phyloP scores from a whole-genome alignment of 2,113 vertebrate species.

The Tachysurus vachellii region DNA sequence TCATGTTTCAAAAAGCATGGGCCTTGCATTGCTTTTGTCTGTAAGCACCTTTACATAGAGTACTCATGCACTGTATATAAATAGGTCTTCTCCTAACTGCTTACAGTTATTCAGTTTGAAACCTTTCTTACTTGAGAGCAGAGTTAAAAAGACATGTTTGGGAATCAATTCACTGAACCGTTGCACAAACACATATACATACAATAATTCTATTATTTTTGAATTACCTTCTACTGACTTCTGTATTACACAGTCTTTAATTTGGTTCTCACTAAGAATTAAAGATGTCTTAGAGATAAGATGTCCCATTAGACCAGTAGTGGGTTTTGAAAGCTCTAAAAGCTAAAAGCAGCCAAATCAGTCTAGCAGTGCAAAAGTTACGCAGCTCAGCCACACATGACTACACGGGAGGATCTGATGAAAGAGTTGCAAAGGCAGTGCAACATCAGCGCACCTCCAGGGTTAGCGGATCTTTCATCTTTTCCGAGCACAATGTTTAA shows the following conservation, averaged over 20 bases:
- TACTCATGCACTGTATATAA: not conserved
- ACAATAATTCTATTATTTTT: not conserved
- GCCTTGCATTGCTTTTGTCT: no score
- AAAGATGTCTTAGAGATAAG: not conserved
- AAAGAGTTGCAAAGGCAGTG: conserved; percentile 26
- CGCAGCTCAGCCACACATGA: not conserved
- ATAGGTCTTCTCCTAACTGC: not conserved
- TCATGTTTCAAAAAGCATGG: not conserved
- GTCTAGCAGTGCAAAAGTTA: conserved; percentile 11
- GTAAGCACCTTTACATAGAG: no score
- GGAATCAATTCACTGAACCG: not conserved
- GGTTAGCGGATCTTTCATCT: not conserved
- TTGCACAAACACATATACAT: not conserved
- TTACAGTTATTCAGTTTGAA: not conserved
- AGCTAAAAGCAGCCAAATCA: conserved; percentile 6
- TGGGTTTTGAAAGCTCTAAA: not conserved
- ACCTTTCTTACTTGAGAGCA: not conserved
- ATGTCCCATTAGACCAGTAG: not conserved
- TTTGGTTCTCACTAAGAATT: not conserved
- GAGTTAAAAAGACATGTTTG: not conserved
- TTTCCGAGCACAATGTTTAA: not conserved
- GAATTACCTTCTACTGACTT: not conserved
- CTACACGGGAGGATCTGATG: conserved; percentile 26
- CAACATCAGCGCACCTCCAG: not conserved
- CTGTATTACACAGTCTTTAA: not conserved